Base-by-base conservation (phyloP, 2,113 vertebrate genomes). In the Cricetomys ansorgei region DNA sequence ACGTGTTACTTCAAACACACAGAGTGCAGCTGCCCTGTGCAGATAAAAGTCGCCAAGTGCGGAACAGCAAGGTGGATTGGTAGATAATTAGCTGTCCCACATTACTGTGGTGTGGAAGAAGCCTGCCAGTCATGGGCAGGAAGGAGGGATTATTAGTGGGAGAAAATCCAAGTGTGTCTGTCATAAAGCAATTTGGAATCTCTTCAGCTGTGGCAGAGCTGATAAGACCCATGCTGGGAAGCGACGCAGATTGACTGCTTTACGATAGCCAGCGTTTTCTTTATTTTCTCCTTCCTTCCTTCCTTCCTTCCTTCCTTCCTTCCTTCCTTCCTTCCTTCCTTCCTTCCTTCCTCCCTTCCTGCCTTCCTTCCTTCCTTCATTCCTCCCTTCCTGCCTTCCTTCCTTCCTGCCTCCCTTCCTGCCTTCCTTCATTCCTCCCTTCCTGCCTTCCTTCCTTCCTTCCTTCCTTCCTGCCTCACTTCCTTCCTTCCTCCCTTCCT, bases 41-140 rank as follows among this genome's bases (percentile, higher is more conserved):
- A 97, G 99, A 99, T 99, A 99, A 98, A 99, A 98, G 98, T 98
- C 96, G 98, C 97, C 31, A 87, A 96, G 97, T 34, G 95, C 0
- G 50, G 92, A 92, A 96, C 86, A 95, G 98, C 99, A 98, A 99
- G 98, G 99, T 98, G 99, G 98, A 98, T 96, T 93, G 98, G 96
- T 48, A 98, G 99, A 98, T 99, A 99, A 99, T 98, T 97, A 98
- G 98, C 96, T 97, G 98, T 97, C 98, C 98, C 94, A 91, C 96
- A 70, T 96, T 97, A 64, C 95, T 77, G 97, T 97, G 27, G 83
- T 29, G 75, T 95, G 85, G 96, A 57, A 91, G 97, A 93, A 96
- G 92, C 95, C 97, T 84, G 92, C 97, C 96, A 92, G 96, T 92
- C 87, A 64, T 43, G 88, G 92, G 76, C 73, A 98, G 97, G 97